A percentile compares a stretch with the other conserved stretches of the same genome.
phyloP scores from a whole-genome alignment of 1,140 invertebrate species.

The Sinella curviseta region DNA sequence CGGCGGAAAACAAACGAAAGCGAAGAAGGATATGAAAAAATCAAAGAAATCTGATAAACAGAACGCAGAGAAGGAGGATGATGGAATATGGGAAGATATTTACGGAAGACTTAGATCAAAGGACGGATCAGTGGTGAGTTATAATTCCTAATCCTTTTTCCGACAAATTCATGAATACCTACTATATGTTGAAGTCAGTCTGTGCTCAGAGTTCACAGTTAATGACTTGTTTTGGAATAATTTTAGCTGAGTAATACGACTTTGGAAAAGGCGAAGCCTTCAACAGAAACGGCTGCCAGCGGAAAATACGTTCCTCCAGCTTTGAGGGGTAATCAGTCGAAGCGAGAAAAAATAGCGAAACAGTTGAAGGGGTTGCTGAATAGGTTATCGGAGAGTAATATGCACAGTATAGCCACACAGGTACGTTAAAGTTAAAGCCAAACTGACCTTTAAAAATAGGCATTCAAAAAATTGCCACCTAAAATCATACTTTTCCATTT shows the following conservation, averaged over 20 bases:
- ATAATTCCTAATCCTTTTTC: too few species aligned
- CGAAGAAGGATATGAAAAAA: conserved; percentile 43
- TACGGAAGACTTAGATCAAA: conserved; percentile 82
- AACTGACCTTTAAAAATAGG: too few species aligned
- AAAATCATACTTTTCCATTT: conserved; percentile 28
- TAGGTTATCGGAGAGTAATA: conserved; percentile 82
- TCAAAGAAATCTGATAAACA: conserved; percentile 30
- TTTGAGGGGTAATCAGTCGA: conserved; percentile 61
- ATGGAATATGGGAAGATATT: conserved; percentile 80
- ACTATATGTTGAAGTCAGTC: too few species aligned
- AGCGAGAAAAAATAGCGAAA: conserved; percentile 63
- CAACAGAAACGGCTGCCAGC: too few species aligned
- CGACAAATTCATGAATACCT: too few species aligned
- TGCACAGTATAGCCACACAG: conserved; percentile 74
- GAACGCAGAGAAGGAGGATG: conserved; percentile 47
- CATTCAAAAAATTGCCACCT: too few species aligned
- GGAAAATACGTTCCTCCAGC: conserved; percentile 82
- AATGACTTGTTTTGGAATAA: background rate
- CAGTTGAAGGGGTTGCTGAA: conserved; percentile 86
- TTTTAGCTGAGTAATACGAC: conserved; percentile 28
- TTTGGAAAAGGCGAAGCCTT: background rate
- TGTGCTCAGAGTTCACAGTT: background rate
- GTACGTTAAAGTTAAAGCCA: conserved; percentile 59
- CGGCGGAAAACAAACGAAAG: conserved; percentile 35
- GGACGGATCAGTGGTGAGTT: conserved; percentile 73